phyloP scores from a whole-genome alignment of 2,888 invertebrate species.

The Girardia tigrina region DNA sequence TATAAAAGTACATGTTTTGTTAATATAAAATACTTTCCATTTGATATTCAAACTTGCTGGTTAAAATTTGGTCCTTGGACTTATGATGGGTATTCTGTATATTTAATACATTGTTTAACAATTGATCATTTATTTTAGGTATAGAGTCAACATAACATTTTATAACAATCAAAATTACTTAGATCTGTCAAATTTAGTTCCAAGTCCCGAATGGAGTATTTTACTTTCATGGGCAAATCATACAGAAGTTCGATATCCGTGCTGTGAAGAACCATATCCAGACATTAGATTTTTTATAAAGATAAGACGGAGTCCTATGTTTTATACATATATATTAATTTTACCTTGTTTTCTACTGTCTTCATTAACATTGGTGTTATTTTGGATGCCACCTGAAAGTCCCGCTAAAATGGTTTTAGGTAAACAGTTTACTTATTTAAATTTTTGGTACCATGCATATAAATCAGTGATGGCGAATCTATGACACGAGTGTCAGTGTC shows the following conservation, averaged over 20 bases:
- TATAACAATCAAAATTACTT: slow-evolving; percentile 26
- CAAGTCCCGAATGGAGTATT: slow-evolving; percentile 49
- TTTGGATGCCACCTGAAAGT: slow-evolving; percentile 51
- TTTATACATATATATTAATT: slow-evolving; percentile 50
- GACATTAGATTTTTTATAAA: slow-evolving; percentile 32
- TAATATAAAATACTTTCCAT: slow-evolving; percentile 34
- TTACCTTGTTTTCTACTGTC: slow-evolving; percentile 51
- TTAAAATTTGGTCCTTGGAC: slow-evolving; percentile 35
- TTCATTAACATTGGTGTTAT: slow-evolving; percentile 48
- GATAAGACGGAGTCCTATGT: slow-evolving; percentile 38
- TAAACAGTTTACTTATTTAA: no score
- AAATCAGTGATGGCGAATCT: no score
- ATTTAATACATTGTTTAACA: no score
- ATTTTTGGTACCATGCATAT: no score
- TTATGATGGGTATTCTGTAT: slow-evolving; percentile 31
- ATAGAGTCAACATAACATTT: slow-evolving; percentile 36
- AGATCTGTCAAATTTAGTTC: slow-evolving; percentile 42
- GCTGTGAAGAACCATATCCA: slow-evolving; percentile 35
- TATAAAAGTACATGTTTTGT: slow-evolving; percentile 33
- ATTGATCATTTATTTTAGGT: slow-evolving; percentile 28
- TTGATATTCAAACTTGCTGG: slow-evolving; percentile 32
- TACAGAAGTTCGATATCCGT: slow-evolving; percentile 26
- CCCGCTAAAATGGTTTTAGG: slow-evolving; percentile 50
- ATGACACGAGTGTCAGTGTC: no score
- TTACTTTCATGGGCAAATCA: slow-evolving; percentile 41